phyloP scores from a whole-genome alignment of 2,113 vertebrate species.

The Donacobius atricapilla region DNA sequence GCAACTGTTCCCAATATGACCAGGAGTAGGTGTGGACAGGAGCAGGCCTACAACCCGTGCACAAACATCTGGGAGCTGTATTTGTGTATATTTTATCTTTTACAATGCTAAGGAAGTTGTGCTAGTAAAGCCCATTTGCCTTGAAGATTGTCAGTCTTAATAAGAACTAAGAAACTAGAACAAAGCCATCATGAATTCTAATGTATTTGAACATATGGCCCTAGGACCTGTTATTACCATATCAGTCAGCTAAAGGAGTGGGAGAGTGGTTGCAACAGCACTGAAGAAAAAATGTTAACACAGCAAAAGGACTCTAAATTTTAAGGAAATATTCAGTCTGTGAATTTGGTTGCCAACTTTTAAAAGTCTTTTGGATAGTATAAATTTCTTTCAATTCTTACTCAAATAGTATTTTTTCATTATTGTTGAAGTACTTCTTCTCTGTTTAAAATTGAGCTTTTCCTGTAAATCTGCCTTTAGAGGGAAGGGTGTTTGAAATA shows the following conservation, averaged over 20 bases:
- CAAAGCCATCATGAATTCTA: conserved; percentile 56
- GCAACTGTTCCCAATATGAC: background rate
- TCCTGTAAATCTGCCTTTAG: background rate
- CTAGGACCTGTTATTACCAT: conserved; percentile 63
- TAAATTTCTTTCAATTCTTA: background rate
- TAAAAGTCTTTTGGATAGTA: background rate
- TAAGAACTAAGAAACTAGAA: conserved; percentile 49
- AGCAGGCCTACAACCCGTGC: background rate
- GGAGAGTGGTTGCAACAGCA: conserved; percentile 34
- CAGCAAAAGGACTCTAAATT: conserved; percentile 25
- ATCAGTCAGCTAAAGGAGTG: conserved; percentile 66
- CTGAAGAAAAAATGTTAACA: conserved; percentile 56
- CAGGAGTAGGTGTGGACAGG: background rate
- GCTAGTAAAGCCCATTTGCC: conserved; percentile 17
- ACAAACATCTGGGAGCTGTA: background rate
- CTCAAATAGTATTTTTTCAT: background rate
- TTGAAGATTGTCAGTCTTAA: conserved; percentile 34
- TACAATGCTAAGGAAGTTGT: background rate
- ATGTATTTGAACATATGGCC: conserved; percentile 68
- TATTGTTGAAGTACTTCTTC: background rate
- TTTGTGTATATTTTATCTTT: background rate
- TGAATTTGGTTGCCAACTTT: conserved; percentile 5
- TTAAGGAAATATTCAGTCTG: conserved; percentile 20
- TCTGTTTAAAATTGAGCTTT: background rate
- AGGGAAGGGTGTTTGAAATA: background rate